Evolutionary conservation across 2,797 vertebrate genomes (phyloP).

Genomic region (Manis crassicaudata): DNA sequence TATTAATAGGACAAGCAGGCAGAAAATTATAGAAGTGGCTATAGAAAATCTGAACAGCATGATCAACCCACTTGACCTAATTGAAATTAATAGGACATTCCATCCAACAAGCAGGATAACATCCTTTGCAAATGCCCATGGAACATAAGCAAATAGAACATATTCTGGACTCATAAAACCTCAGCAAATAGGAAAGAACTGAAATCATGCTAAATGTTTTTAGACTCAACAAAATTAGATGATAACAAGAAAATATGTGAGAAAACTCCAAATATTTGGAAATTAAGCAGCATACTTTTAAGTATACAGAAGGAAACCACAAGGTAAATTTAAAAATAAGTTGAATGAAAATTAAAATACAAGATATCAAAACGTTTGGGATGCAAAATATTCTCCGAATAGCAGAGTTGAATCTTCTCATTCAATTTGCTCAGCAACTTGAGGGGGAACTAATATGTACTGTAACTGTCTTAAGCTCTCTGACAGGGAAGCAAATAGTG

Average conservation of each 20-base stretch:
- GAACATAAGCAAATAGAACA: neutral
- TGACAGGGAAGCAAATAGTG: fast-evolving
- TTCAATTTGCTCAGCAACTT: neutral
- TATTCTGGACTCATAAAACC: neutral
- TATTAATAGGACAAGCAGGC: neutral
- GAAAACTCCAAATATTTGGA: neutral
- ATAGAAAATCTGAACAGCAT: neutral
- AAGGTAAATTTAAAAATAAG: neutral
- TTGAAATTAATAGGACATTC: neutral
- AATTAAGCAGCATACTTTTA: neutral
- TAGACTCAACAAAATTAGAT: neutral
- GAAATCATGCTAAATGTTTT: neutral
- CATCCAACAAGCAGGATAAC: neutral
- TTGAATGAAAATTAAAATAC: neutral
- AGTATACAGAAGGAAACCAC: neutral
- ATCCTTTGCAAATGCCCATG: neutral
- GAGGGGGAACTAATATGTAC: too few relatives aligned
- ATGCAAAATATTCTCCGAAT: neutral
- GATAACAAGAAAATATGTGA: neutral
- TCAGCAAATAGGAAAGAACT: neutral
- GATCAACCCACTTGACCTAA: neutral
- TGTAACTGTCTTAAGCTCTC: neutral
- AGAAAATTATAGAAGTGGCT: neutral
- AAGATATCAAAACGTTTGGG: neutral
- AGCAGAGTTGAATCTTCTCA: neutral